These are phyloP conservation scores for Drosophila bipectinata DNA, from an alignment of 1,140 invertebrate species.

Conservation along the genomic window DNA sequence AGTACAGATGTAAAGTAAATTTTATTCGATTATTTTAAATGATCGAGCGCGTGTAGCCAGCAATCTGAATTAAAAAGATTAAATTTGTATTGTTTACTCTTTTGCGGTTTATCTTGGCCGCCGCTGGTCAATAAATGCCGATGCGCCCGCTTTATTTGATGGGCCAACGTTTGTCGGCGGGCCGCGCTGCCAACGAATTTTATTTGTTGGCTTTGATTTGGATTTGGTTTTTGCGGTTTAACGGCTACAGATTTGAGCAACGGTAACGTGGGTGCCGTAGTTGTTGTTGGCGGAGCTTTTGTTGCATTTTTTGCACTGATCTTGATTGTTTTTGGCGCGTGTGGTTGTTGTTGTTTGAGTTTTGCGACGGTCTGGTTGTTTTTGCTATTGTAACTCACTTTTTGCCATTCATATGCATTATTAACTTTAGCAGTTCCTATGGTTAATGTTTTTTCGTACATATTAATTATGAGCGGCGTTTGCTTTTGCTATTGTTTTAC, in stretches of 20 bases:
- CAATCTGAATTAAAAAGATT: constrained; percentile 2
- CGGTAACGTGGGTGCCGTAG: constrained; percentile 20
- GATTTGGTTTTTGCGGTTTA: constrained; percentile 33
- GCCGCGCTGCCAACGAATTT: constrained; percentile 62
- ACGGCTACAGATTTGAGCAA: constrained; percentile 25
- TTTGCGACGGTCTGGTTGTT: constrained; percentile 35
- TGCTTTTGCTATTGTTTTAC: background rate
- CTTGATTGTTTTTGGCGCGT: constrained; percentile 20
- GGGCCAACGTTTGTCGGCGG: constrained; percentile 65
- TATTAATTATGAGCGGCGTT: constrained; percentile 63
- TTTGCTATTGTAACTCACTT: constrained; percentile 75
- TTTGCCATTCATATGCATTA: constrained; percentile 81
- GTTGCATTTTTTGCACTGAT: constrained; percentile 51
- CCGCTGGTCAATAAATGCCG: constrained; percentile 78
- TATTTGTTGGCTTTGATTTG: constrained; percentile 30
- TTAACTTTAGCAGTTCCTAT: constrained; percentile 78
- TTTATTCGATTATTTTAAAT: background rate
- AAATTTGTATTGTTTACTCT: constrained; percentile 48
- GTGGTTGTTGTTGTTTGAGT: constrained; percentile 28
- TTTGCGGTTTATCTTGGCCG: constrained; percentile 68
- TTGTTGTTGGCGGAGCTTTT: constrained; percentile 16
- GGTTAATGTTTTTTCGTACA: constrained; percentile 76
- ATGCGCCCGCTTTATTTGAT: constrained; percentile 80
- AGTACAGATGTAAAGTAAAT: too few relatives aligned
- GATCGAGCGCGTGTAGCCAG: background rate